These are phyloP conservation scores for Aporophyla nigra DNA, from an alignment of 2,888 invertebrate species.

Conservation along the genomic window DNA sequence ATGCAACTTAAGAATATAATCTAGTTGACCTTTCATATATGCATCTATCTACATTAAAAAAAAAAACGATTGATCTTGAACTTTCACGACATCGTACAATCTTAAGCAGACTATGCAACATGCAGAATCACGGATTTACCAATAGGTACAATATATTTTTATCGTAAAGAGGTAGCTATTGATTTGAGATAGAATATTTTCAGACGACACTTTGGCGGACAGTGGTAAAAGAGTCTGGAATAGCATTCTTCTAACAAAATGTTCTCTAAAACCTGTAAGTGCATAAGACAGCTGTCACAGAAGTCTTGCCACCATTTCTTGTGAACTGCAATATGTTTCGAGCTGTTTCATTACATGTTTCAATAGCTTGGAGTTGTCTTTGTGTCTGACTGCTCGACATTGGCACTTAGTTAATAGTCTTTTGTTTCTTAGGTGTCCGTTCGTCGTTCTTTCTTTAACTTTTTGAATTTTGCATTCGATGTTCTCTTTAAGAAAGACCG, in stretches of 20 bases:
- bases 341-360: constrained; percentile 34
- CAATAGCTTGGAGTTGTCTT: constrained; percentile 26
- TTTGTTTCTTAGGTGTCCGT: background rate
- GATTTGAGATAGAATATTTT: constrained; percentile 23
- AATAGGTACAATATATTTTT: background rate
- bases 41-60: background rate
- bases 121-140: background rate
- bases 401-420: background rate
- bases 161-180: too few relatives aligned
- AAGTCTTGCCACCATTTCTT: constrained; percentile 15
- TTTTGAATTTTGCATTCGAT: background rate
- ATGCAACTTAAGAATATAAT: constrained; percentile 8
- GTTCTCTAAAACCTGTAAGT: constrained; percentile 15
- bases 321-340: constrained; percentile 38
- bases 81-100: constrained; percentile 39
- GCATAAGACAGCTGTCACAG: constrained; percentile 27
- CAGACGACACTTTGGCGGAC: background rate
- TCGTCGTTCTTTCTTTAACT: background rate
- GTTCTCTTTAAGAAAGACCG: background rate
- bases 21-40: constrained; percentile 21
- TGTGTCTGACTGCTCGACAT: constrained; percentile 1
- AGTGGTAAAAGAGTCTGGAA: constrained; percentile 17
- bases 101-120: background rate
- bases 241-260: constrained; percentile 19
- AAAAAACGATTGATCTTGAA: constrained; percentile 48